Evolutionary conservation across 2,888 invertebrate species (phyloP), one percentile per base, ranked within the genome.

Genomic region (Drosophila fulvimacula): DNA sequence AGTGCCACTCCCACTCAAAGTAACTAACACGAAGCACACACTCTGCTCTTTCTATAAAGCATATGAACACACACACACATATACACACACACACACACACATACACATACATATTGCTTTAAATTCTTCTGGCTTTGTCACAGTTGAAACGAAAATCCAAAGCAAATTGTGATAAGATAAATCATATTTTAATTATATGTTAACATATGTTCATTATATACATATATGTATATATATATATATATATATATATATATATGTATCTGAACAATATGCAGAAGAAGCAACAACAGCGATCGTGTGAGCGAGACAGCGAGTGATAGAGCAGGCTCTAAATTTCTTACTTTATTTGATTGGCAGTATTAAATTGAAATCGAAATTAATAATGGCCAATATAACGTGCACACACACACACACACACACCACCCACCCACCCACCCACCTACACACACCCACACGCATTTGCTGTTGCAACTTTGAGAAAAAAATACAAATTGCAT

Each of bases 1-100:
- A 86, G 70, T 66, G 72, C 88, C 61, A 84, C 67, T 81, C 87
- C 63, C 88, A 83, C 72, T 69, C 77, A 76, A 75, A 78, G 76
- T 69, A 82, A 79, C 67, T 73, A 80, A 73, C 65, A 68, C 27
- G 27, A 30, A 30, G 27, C 17, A 34, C 30, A 42, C 6, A 49
- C n/a, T n/a, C n/a, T n/a, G n/a, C n/a, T n/a, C n/a, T n/a, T n/a
- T n/a, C n/a, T n/a, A n/a, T n/a, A n/a, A n/a, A n/a, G n/a, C n/a
- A n/a, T n/a, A n/a, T n/a, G n/a, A n/a, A n/a, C n/a, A 9, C 3
- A 5, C 17, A 30, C 24, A 66, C 36, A 55, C 13, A 49, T 53
- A 51, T 9, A 49, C n/a, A 48, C 15, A 30, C 49, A 68, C 27
- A 69, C 27, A 67, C 21, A 58, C 17, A 60, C 21, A 63, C 17